Evolutionary conservation across 2,888 invertebrate species (phyloP).

Genomic region (Balanococcus diminutus): DNA sequence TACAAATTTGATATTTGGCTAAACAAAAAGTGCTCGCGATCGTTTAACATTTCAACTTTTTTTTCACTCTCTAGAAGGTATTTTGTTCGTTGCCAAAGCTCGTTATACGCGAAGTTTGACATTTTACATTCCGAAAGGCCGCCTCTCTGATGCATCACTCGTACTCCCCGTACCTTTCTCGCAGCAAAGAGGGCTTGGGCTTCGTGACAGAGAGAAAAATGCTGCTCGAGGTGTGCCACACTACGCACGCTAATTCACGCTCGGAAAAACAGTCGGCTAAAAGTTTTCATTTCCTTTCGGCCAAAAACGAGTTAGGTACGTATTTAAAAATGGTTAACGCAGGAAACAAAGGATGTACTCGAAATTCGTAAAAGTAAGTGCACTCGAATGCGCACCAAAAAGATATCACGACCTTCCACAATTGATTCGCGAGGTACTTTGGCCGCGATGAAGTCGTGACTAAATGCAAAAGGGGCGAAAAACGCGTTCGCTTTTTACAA

Average conservation of each 20-base stretch:
- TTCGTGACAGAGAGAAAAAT: no score
- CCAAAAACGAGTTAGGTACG: constrained; percentile 32
- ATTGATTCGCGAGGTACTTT: constrained; percentile 50
- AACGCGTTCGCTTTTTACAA: not conserved
- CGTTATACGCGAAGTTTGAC: not conserved
- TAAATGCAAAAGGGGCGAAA: constrained; percentile 20
- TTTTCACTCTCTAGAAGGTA: not conserved
- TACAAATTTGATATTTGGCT: constrained; percentile 27
- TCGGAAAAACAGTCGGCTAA: constrained; percentile 18
- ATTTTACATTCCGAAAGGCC: not conserved
- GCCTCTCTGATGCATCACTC: not conserved
- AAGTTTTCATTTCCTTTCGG: constrained; percentile 36
- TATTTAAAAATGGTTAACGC: constrained; percentile 43
- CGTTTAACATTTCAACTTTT: constrained; percentile 29
- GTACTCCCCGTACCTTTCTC: no score
- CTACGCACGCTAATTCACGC: constrained; percentile 28
- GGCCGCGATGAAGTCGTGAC: constrained; percentile 24
- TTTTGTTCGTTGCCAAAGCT: not conserved
- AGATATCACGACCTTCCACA: constrained; percentile 52
- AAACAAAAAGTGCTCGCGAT: not conserved
- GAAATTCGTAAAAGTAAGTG: constrained; percentile 44
- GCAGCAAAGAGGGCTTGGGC: no score
- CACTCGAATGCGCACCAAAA: constrained; percentile 34
- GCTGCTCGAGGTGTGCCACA: no score
- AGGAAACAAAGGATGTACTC: constrained; percentile 46